Evolutionary conservation across 2,888 invertebrate species (phyloP).

Genomic region (Volucella inflata): DNA sequence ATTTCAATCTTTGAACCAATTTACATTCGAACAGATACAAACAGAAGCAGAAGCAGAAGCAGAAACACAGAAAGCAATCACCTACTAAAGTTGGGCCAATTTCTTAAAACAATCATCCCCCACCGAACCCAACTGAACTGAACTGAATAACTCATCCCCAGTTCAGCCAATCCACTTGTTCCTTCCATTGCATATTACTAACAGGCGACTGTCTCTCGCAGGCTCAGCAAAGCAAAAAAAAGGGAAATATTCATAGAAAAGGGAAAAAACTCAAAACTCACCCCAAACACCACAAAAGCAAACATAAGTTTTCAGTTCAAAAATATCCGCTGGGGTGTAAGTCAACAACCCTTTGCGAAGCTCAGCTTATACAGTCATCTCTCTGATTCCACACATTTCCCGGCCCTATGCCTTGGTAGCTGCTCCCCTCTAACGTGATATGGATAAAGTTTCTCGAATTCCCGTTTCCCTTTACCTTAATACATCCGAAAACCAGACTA

Average conservation of each 20-base stretch:
- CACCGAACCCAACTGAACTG: constrained; percentile 15
- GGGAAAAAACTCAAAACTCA: constrained; percentile 34
- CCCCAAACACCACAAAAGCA: constrained; percentile 56
- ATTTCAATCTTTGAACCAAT: constrained; percentile 60
- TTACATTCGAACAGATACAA: constrained; percentile 5
- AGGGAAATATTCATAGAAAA: not conserved
- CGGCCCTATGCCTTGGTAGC: constrained; percentile 4
- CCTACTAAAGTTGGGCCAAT: constrained; percentile 61
- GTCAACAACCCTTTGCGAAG: constrained; percentile 70
- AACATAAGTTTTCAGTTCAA: constrained; percentile 66
- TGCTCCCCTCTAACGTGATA: constrained; percentile 47
- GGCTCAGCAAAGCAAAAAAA: constrained; percentile 4
- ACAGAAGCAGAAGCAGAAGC: constrained; percentile 6
- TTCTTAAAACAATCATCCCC: constrained; percentile 66
- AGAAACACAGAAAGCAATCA: constrained; percentile 54
- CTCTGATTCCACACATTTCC: not conserved
- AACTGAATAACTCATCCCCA: constrained; percentile 14
- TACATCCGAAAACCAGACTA: constrained; percentile 27
- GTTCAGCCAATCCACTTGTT: constrained; percentile 55
- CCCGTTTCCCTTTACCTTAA: constrained; percentile 39
- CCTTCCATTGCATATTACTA: constrained; percentile 64
- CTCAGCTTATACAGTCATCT: not conserved
- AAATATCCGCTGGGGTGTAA: constrained; percentile 62
- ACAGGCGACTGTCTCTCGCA: constrained; percentile 62
- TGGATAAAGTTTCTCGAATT: constrained; percentile 57